These are phyloP conservation scores for Zaprionus tsacasi DNA, from an alignment of 1,140 invertebrate genomes.

Conservation along the genomic window DNA sequence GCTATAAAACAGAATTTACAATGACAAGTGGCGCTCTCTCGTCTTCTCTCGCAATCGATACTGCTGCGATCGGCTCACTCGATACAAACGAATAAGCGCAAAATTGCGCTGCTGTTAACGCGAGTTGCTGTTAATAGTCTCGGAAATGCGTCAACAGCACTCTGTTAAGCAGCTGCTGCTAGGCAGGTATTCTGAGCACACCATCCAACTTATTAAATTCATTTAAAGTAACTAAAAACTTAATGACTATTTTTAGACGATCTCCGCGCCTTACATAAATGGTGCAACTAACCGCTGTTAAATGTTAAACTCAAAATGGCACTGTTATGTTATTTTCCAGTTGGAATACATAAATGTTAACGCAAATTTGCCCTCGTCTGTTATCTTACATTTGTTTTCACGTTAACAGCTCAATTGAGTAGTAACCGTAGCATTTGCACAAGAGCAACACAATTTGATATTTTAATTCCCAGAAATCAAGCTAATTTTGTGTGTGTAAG, in stretches of 20 bases:
- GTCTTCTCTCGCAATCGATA: not conserved
- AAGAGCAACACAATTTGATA: constrained; percentile 7
- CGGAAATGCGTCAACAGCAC: constrained; percentile 15
- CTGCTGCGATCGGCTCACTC: not conserved
- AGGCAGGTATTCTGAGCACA: not conserved
- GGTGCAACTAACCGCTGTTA: too few relatives aligned
- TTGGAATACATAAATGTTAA: not conserved
- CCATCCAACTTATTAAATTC: not conserved
- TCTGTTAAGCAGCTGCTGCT: not conserved
- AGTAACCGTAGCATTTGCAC: constrained; percentile 10
- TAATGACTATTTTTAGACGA: too few relatives aligned
- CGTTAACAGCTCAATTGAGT: constrained; percentile 24
- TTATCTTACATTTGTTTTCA: constrained; percentile 11
- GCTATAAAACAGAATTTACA: constrained; percentile 47
- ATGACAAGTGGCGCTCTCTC: constrained; percentile 25
- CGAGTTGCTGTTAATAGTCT: not conserved
- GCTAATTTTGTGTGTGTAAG: not conserved
- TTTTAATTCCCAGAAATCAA: constrained; percentile 21
- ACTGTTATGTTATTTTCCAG: constrained; percentile 1
- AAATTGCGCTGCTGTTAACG: constrained; percentile 1
- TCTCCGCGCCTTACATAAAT: too few relatives aligned
- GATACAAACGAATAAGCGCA: not conserved
- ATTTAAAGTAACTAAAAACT: not conserved
- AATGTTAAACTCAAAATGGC: not conserved
- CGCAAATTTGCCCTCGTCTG: constrained; percentile 13